phyloP scores from a whole-genome alignment of 2,797 vertebrate species.

The Orientallactaga sibirica region DNA sequence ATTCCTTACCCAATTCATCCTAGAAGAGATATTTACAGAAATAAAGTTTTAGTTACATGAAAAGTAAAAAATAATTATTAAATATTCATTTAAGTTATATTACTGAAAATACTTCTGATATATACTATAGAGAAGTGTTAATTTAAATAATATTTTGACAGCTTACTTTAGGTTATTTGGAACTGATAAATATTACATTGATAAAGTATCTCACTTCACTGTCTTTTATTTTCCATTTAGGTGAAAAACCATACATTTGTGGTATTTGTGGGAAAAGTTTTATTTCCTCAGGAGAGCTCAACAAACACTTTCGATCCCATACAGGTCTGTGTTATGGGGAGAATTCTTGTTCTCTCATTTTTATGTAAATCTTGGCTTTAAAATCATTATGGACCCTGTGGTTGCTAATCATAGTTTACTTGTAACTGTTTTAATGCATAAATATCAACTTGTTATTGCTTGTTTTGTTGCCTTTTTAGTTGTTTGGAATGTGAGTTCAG shows the following conservation, averaged over 20 bases:
- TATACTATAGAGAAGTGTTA: slow-evolving; percentile 66
- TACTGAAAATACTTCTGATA: slow-evolving; percentile 71
- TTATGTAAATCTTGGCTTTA: slow-evolving; percentile 81
- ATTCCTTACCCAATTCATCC: slow-evolving; percentile 29
- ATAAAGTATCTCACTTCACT: slow-evolving; percentile 84
- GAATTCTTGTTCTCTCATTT: slow-evolving; percentile 82
- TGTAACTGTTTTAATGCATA: slow-evolving; percentile 69
- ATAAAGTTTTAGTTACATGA: slow-evolving; percentile 59
- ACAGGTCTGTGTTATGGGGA: slow-evolving; percentile 92
- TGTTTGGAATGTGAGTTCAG: slow-evolving; percentile 63
- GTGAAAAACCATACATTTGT: slow-evolving; percentile 98
- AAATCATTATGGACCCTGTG: slow-evolving; percentile 68
- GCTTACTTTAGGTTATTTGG: slow-evolving; percentile 77
- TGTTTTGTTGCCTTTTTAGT: slow-evolving; percentile 22
- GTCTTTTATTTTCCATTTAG: slow-evolving; percentile 89
- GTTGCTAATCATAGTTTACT: slow-evolving; percentile 64
- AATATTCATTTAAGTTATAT: slow-evolving; percentile 54
- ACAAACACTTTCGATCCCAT: slow-evolving; percentile 97
- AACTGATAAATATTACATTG: slow-evolving; percentile 79
- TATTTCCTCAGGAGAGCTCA: slow-evolving; percentile 96
- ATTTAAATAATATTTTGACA: slow-evolving; percentile 72
- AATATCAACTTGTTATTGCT: slow-evolving; percentile 60
- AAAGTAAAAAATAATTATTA: slow-evolving; percentile 60
- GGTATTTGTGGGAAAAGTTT: slow-evolving; percentile 95
- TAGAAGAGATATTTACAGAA: slow-evolving; percentile 43